Conservation (phyloP, 2,113 vertebrate genomes). For the Macrotis lagotis region DNA sequence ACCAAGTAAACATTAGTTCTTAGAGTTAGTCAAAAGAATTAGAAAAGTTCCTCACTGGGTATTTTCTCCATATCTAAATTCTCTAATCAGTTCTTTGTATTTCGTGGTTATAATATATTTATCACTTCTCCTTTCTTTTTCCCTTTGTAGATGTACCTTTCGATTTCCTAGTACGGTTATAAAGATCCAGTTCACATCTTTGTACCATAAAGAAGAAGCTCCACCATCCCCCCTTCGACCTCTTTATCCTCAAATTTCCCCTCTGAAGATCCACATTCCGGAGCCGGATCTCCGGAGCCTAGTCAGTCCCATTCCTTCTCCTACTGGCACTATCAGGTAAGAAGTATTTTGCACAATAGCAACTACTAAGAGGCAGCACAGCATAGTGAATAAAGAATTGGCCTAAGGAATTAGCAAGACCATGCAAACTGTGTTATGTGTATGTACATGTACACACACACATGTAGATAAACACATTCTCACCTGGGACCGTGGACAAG, state of each 20-base stretch:
- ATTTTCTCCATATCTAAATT: neutral
- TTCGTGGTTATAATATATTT: neutral
- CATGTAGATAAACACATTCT: neutral
- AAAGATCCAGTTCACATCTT: conserved; percentile 96
- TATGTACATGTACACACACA: neutral
- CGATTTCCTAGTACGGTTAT: conserved; percentile 98
- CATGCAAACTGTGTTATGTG: neutral
- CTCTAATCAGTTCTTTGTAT: fast-evolving
- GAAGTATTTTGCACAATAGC: conserved; percentile 13
- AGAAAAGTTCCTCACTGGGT: neutral
- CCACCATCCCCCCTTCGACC: conserved; percentile 89
- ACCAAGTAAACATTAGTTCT: neutral
- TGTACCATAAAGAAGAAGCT: conserved; percentile 89
- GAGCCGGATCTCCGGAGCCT: conserved; percentile 94
- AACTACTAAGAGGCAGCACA: neutral
- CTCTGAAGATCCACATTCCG: conserved; percentile 98
- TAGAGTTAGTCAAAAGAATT: neutral
- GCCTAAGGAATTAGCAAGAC: neutral
- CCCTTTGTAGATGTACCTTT: conserved; percentile 90
- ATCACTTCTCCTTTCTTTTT: conserved; percentile 18
- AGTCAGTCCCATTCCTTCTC: conserved; percentile 94
- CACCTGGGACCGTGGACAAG: neutral
- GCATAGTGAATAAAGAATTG: neutral
- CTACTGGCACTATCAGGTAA: conserved; percentile 98
- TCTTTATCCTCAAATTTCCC: conserved; percentile 95